These are phyloP conservation scores for Tragopan temminckii DNA, from an alignment of 2,797 vertebrate species.

Conservation along the genomic window DNA sequence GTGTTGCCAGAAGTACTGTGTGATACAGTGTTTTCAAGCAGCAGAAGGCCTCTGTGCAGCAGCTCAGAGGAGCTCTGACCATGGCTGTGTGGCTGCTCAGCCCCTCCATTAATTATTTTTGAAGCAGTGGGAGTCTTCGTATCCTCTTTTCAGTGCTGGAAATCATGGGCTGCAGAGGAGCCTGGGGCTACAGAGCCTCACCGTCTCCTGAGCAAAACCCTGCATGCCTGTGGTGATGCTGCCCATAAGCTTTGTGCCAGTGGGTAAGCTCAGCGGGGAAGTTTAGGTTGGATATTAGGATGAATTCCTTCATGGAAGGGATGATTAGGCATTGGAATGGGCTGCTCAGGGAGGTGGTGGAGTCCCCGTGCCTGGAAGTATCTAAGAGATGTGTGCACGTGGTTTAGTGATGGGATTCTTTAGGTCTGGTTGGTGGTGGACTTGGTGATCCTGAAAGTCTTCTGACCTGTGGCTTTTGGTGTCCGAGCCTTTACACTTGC, in stretches of 20 bases:
- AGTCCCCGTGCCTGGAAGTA: neutral
- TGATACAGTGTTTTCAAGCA: neutral
- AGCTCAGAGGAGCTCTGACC: accelerated
- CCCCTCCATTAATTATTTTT: neutral
- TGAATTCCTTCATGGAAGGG: neutral
- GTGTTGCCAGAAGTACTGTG: neutral
- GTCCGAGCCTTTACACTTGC: neutral
- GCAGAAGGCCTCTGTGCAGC: neutral
- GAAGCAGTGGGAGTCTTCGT: neutral
- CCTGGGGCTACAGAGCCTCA: neutral
- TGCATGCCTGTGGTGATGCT: neutral
- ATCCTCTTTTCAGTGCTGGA: neutral
- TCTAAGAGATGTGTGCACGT: neutral
- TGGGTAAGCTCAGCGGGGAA: neutral
- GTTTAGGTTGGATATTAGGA: neutral
- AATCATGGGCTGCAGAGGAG: neutral
- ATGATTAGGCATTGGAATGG: neutral
- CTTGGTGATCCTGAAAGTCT: neutral
- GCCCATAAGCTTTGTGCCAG: neutral
- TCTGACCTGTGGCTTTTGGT: neutral
- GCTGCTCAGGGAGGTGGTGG: neutral
- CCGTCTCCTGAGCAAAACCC: neutral
- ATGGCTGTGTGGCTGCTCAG: accelerated
- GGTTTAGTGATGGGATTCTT: neutral
- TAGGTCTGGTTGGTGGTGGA: neutral